These are phyloP conservation scores for Chrysomela aeneicollis DNA, from an alignment of 2,888 invertebrate genomes.

Conservation along the genomic window DNA sequence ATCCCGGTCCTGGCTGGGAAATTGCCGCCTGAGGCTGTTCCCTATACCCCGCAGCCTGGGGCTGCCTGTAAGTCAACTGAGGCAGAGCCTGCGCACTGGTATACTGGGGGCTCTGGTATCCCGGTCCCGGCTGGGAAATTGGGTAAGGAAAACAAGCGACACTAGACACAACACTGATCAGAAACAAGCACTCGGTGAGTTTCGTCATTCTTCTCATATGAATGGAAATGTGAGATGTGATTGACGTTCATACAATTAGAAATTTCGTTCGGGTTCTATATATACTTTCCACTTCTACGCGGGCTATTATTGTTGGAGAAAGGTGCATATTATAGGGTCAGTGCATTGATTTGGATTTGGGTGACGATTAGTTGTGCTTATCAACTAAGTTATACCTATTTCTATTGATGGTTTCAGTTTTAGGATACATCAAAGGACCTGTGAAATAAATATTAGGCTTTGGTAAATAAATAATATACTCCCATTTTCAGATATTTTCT, in stretches of 20 bases:
- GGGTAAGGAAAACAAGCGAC: conserved; percentile 41
- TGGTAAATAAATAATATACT: too few species aligned
- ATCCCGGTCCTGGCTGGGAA: too few species aligned
- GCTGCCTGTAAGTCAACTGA: conserved; percentile 36
- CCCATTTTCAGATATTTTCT: too few species aligned
- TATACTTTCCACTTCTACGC: conserved; percentile 33
- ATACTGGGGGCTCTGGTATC: conserved; percentile 46
- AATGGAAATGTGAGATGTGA: not conserved
- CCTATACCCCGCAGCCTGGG: conserved; percentile 31
- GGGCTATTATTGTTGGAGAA: conserved; percentile 38
- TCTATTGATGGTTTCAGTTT: not conserved
- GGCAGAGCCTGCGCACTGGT: conserved; percentile 46
- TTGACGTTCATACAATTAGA: conserved; percentile 12
- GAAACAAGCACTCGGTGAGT: conserved; percentile 35
- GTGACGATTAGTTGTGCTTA: not conserved
- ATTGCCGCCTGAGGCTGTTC: conserved; percentile 35
- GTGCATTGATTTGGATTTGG: conserved; percentile 34
- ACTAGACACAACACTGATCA: conserved; percentile 32
- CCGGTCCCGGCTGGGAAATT: conserved; percentile 47
- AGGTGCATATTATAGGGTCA: conserved; percentile 43
- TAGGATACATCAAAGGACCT: too few species aligned
- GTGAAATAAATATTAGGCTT: too few species aligned
- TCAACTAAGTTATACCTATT: not conserved
- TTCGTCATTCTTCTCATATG: conserved; percentile 38
- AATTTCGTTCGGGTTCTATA: conserved; percentile 25